phyloP scores from a whole-genome alignment of 1,140 invertebrate genomes.

The Aphelinus certus region DNA sequence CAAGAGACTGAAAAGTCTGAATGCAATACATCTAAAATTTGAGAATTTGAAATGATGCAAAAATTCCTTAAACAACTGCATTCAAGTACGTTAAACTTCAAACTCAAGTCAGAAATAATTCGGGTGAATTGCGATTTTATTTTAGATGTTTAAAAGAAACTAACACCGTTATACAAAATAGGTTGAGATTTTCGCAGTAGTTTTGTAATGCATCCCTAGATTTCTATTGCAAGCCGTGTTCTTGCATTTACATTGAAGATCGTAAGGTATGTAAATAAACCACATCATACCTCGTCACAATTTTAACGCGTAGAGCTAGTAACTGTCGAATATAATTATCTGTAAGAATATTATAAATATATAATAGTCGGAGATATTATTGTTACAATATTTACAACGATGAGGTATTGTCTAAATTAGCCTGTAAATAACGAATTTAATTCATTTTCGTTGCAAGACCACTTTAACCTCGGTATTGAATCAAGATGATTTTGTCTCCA shows the following conservation, averaged over 20 bases:
- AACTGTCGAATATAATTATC: conserved; percentile 45
- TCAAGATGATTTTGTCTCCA: conserved; percentile 29
- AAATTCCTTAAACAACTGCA: no score
- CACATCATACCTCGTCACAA: conserved; percentile 49
- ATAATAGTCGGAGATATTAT: conserved; percentile 52
- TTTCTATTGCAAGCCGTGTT: conserved; percentile 21
- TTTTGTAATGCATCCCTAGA: conserved; percentile 18
- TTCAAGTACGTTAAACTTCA: no score
- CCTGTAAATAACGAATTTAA: conserved; percentile 39
- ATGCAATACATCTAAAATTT: no score
- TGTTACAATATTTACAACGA: conserved; percentile 61
- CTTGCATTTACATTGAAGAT: conserved; percentile 39
- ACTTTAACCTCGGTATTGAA: conserved; percentile 23
- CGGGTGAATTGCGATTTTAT: no score
- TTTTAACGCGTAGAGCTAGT: conserved; percentile 48
- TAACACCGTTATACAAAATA: conserved; percentile 6
- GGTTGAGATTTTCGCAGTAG: conserved; percentile 28
- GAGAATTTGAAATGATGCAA: no score
- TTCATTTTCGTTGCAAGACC: conserved; percentile 31
- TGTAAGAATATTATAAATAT: conserved; percentile 53
- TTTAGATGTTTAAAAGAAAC: not conserved
- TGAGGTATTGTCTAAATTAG: conserved; percentile 50
- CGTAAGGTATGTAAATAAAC: conserved; percentile 52
- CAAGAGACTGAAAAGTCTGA: no score
- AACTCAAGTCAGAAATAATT: no score